These are phyloP conservation scores for Ciconia stormi DNA, from an alignment of 2,113 vertebrate genomes.

Conservation along the genomic window DNA sequence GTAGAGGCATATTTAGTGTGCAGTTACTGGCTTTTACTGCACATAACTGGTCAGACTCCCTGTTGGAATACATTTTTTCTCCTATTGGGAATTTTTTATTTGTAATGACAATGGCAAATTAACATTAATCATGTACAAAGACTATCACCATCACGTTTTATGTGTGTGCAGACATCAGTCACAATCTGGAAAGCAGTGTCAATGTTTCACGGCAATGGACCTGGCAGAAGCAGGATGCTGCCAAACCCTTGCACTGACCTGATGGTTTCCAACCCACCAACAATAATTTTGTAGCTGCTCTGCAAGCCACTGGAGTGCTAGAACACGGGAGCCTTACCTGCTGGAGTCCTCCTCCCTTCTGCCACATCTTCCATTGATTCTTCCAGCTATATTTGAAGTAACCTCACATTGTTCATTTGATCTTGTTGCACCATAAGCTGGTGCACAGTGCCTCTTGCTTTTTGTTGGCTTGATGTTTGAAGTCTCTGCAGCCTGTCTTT, in stretches of 20 bases:
- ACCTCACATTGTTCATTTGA: not conserved
- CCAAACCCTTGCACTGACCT: not conserved
- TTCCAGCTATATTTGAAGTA: not conserved
- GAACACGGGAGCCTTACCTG: accelerated
- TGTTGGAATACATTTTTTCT: not conserved
- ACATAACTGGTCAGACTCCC: not conserved
- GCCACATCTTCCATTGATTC: not conserved
- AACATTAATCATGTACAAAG: not conserved
- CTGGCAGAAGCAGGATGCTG: not conserved
- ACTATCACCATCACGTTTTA: not conserved
- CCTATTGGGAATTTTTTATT: not conserved
- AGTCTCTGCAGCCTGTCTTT: not conserved
- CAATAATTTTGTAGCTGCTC: not conserved
- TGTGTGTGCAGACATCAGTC: not conserved
- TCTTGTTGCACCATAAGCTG: not conserved
- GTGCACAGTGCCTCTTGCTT: not conserved
- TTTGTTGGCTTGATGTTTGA: not conserved
- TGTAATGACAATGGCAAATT: not conserved
- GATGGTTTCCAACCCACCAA: not conserved
- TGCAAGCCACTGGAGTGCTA: not conserved
- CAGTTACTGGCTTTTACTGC: not conserved
- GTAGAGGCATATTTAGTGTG: not conserved
- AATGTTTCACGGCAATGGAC: not conserved
- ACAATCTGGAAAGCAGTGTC: not conserved
- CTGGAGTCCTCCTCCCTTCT: not conserved